Base-by-base conservation (phyloP, 2,888 invertebrate species). In the Prostheceraeus crozeri region DNA sequence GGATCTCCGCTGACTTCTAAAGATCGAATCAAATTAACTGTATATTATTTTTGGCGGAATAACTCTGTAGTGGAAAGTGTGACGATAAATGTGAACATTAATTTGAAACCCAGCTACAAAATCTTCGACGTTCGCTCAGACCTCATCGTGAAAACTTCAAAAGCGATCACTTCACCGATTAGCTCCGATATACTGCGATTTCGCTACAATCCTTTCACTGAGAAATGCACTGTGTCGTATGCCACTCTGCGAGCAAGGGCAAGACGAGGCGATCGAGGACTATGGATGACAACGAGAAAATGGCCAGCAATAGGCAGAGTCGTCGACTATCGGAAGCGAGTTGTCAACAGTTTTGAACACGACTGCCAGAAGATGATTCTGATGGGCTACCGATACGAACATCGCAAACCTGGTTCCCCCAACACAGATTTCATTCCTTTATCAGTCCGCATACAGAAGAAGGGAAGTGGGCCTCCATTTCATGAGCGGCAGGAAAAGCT, bases 331-430 rank as follows among this genome's bases (percentile, higher is more conserved):
- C 40, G 46, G 11, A 52, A 45, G 19, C 28, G 45, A n/a, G 14
- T 28, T 14, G 27, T 57, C n/a, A 28, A 56, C 40, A 23, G 45
- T n/a, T 48, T 57, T 16, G 40, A 57, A 10, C 16, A 46, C 6
- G 57, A 57, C 36, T 57, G 57, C 14, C 57, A 57, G 28, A 40
- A 57, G 31, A 28, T 46, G 3, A 28, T 57, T 11, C 2, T 57
- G 14, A 57, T 57, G 57, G 57, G 57, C 21, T 30, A 46, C 46
- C 31, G 60, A 3, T 60, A 60, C 45, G 59, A 59, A 35, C 60
- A 60, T 27, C 16, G 45, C 8, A 60, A 59, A 30, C 16, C 30
- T 3, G 16, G 55, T 23, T 40, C 40, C 14, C 46, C 60, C 16
- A 25, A 25, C 14, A 28, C 45, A 14, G 60, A 60, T 36, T 60